These are phyloP conservation scores for Argyra leucocephala DNA, from an alignment of 2,888 invertebrate genomes.

Conservation along the genomic window DNA sequence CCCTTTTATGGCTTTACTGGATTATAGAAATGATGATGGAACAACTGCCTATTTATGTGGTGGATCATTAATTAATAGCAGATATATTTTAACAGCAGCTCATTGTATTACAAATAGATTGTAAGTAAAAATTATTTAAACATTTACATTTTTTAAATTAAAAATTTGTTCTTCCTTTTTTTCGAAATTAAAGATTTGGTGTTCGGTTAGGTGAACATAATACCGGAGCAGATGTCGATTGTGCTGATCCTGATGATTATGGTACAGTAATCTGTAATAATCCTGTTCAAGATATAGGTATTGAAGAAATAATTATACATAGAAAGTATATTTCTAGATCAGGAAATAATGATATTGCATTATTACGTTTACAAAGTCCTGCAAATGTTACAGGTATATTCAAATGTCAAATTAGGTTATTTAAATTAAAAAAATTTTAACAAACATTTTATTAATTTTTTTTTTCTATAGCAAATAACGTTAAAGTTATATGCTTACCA, in stretches of 20 bases:
- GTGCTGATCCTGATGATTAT: slow-evolving; percentile 25
- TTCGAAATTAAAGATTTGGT: slow-evolving; percentile 29
- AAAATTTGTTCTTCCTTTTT: neutral
- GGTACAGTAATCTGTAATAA: slow-evolving; percentile 32
- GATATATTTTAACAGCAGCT: slow-evolving; percentile 30
- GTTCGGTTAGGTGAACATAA: slow-evolving; percentile 44
- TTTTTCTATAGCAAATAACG: slow-evolving; percentile 25
- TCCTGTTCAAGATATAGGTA: slow-evolving; percentile 38
- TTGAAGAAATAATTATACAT: slow-evolving; percentile 44
- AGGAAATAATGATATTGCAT: slow-evolving; percentile 50
- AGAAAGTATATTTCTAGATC: slow-evolving; percentile 31
- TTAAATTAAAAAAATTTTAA: neutral
- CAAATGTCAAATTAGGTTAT: neutral
- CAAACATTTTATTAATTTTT: neutral
- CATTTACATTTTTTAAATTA: neutral
- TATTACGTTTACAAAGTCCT: slow-evolving; percentile 43
- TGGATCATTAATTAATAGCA: slow-evolving; percentile 26
- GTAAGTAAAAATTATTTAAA: slow-evolving; percentile 17
- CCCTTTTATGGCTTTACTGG: slow-evolving; percentile 64
- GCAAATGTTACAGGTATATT: slow-evolving; percentile 27
- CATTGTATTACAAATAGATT: slow-evolving; percentile 26
- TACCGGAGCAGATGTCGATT: slow-evolving; percentile 32
- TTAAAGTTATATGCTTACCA: slow-evolving; percentile 35
- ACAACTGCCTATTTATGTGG: slow-evolving; percentile 32
- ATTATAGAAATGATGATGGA: slow-evolving; percentile 45